Evolutionary conservation across 1,140 invertebrate genomes (phyloP).

Genomic region (Drosophila kepulauana): DNA sequence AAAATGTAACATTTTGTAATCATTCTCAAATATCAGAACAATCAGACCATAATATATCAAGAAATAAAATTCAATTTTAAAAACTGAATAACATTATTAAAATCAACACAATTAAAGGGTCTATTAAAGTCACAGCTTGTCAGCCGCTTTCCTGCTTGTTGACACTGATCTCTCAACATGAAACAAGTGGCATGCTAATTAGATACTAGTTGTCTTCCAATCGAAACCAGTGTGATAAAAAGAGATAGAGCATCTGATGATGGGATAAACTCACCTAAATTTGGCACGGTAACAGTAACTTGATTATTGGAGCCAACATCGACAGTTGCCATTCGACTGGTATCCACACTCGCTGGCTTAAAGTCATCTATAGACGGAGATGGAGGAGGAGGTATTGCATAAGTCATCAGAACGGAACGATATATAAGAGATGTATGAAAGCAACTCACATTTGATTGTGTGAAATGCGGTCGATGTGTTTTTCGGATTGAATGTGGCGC

Average conservation of each 20-base stretch:
- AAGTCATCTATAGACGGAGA: conserved; percentile 92
- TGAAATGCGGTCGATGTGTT: conserved; percentile 89
- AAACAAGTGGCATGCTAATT: background rate
- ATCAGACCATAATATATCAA: too few species aligned
- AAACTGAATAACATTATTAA: too few species aligned
- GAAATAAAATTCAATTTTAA: too few species aligned
- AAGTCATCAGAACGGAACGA: conserved; percentile 18
- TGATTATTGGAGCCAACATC: conserved; percentile 95
- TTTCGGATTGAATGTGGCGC: conserved; percentile 91
- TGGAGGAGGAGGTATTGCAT: conserved; percentile 18
- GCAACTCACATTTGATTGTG: conserved; percentile 93
- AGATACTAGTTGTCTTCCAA: background rate
- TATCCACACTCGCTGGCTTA: conserved; percentile 97
- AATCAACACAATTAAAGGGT: too few species aligned
- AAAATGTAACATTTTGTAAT: too few species aligned
- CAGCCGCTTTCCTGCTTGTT: too few species aligned
- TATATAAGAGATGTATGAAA: background rate
- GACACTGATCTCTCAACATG: too few species aligned
- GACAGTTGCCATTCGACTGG: conserved; percentile 94
- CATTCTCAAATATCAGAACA: too few species aligned
- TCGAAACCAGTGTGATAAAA: background rate
- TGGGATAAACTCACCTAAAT: conserved; percentile 88
- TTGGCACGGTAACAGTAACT: conserved; percentile 96
- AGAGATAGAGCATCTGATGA: too few species aligned
- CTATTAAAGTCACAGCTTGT: too few species aligned